These are phyloP conservation scores for Oligia strigilis DNA, from an alignment of 2,888 invertebrate genomes.

Conservation along the genomic window DNA sequence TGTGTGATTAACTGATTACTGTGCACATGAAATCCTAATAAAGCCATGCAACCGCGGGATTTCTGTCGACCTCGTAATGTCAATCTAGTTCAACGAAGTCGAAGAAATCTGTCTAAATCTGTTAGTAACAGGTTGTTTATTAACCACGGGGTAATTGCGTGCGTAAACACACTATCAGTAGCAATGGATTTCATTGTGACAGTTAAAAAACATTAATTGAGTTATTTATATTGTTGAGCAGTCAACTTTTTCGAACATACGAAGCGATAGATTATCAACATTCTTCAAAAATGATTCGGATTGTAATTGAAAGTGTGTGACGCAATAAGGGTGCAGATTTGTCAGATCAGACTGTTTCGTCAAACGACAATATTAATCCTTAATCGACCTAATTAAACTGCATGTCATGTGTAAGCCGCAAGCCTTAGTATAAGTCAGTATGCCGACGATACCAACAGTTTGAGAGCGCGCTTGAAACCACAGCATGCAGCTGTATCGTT, in stretches of 20 bases:
- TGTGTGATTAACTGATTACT: neutral
- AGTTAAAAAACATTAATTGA: too few relatives aligned
- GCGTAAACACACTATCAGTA: too few relatives aligned
- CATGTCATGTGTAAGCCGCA: constrained; percentile 16
- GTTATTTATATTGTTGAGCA: too few relatives aligned
- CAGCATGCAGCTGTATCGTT: constrained; percentile 32
- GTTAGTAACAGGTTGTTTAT: too few relatives aligned
- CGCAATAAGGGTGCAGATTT: too few relatives aligned
- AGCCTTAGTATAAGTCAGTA: neutral
- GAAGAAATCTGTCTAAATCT: neutral
- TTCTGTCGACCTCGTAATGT: neutral
- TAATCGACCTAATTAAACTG: neutral
- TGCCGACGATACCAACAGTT: constrained; percentile 20
- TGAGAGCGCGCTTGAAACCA: neutral
- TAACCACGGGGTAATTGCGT: too few relatives aligned
- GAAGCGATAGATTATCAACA: too few relatives aligned
- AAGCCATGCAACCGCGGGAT: neutral
- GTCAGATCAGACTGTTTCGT: neutral
- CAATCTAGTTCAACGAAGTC: neutral
- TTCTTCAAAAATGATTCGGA: too few relatives aligned
- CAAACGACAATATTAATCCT: neutral
- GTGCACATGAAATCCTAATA: neutral
- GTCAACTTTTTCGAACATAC: too few relatives aligned
- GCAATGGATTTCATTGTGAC: too few relatives aligned
- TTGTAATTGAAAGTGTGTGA: too few relatives aligned